These are phyloP conservation scores for Plebejus argus DNA, from an alignment of 2,888 invertebrate species.

Conservation along the genomic window DNA sequence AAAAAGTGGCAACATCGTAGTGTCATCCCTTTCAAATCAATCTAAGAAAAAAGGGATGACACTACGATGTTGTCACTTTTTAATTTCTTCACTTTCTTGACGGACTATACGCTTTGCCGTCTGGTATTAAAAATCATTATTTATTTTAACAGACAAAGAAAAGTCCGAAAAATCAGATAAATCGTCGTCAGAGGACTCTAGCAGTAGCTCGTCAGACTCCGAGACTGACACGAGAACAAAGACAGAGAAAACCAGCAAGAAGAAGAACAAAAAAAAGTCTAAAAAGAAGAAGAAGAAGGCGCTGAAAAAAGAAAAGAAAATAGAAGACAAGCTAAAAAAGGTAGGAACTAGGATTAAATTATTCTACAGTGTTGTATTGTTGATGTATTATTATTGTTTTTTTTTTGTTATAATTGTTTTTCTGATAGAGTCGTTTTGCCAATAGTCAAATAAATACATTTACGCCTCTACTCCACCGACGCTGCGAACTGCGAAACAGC, in stretches of 20 bases:
- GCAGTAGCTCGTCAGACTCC: slow-evolving; percentile 67
- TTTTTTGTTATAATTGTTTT: too few relatives aligned
- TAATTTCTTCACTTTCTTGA: too few relatives aligned
- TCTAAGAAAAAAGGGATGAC: too few relatives aligned
- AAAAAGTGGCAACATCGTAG: too few relatives aligned
- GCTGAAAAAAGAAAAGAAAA: slow-evolving; percentile 70
- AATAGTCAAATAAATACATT: too few relatives aligned
- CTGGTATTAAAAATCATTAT: not conserved
- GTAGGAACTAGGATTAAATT: slow-evolving; percentile 49
- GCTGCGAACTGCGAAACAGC: too few relatives aligned
- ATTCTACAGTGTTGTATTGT: not conserved
- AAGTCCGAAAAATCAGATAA: slow-evolving; percentile 50
- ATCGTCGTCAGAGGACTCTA: slow-evolving; percentile 60
- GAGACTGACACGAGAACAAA: slow-evolving; percentile 64
- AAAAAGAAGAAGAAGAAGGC: slow-evolving; percentile 73
- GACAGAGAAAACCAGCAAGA: slow-evolving; percentile 75
- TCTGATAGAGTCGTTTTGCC: too few relatives aligned
- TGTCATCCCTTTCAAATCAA: too few relatives aligned
- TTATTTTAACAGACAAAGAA: slow-evolving; percentile 45
- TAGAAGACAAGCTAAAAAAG: slow-evolving; percentile 81
- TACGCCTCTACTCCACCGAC: too few relatives aligned
- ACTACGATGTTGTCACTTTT: too few relatives aligned
- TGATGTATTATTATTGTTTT: not conserved
- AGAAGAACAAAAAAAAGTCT: slow-evolving; percentile 75
- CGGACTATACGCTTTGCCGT: too few relatives aligned